A percentile compares a stretch with the other conserved stretches of the same genome.
Evolutionary conservation across 2,113 vertebrate species (phyloP).

Genomic region (Pterophyllum scalare): DNA sequence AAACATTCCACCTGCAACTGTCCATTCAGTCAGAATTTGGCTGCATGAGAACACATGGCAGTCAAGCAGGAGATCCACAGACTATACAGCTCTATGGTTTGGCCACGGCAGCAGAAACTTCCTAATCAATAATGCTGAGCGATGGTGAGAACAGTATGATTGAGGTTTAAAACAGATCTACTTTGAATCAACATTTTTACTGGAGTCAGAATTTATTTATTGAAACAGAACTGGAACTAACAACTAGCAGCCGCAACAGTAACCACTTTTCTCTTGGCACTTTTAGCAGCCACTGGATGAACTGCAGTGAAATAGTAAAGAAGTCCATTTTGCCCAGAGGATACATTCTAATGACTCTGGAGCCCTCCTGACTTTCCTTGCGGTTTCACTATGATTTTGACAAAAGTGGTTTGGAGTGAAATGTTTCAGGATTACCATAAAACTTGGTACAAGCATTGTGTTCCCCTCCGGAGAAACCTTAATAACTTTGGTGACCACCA

Average conservation of each 20-base stretch:
- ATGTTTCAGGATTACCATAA: neutral
- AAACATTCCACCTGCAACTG: too few species aligned
- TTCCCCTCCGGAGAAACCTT: neutral
- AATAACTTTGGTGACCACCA: constrained; percentile 3
- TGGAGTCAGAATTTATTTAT: neutral
- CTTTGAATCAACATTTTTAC: too few species aligned
- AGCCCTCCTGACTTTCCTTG: constrained; percentile 10
- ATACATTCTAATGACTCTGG: constrained; percentile 15
- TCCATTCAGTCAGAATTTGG: too few species aligned
- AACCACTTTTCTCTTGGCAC: neutral
- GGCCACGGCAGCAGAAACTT: neutral
- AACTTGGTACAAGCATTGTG: neutral
- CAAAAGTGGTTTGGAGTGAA: constrained; percentile 6
- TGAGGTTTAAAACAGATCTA: too few species aligned
- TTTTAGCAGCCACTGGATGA: neutral
- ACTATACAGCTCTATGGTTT: neutral
- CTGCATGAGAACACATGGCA: neutral
- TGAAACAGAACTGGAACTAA: neutral
- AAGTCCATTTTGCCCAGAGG: neutral
- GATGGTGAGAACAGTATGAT: too few species aligned
- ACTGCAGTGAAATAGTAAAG: neutral
- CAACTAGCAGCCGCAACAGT: neutral
- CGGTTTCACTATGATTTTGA: neutral
- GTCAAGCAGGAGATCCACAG: neutral
- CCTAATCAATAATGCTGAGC: too few species aligned